phyloP scores from a whole-genome alignment of 2,888 invertebrate species.

The Oscheius sp. region DNA sequence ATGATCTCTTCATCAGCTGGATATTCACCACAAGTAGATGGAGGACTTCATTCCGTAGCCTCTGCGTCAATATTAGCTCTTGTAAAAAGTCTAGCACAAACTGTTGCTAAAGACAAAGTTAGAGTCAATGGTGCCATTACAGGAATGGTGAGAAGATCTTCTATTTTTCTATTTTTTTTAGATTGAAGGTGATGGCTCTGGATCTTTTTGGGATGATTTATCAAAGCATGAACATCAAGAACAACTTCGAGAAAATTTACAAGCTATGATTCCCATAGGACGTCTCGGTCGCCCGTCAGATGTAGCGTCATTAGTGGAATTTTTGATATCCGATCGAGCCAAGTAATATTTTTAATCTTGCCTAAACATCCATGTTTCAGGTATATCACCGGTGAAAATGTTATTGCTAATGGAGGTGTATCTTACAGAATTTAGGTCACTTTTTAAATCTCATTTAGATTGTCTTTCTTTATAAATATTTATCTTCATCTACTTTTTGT shows the following conservation, averaged over 20 bases:
- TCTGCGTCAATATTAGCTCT: constrained; percentile 58
- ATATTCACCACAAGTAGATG: constrained; percentile 61
- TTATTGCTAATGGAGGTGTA: constrained; percentile 65
- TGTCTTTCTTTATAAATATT: constrained; percentile 9
- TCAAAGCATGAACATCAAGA: constrained; percentile 43
- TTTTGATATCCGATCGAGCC: constrained; percentile 58
- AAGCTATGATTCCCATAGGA: constrained; percentile 65
- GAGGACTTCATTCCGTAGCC: constrained; percentile 64
- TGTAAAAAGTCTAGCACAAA: constrained; percentile 48
- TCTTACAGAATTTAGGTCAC: constrained; percentile 55
- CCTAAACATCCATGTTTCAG: constrained; percentile 30
- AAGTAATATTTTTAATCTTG: constrained; percentile 31
- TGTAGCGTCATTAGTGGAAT: constrained; percentile 60
- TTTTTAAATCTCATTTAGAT: not conserved
- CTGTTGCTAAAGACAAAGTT: constrained; percentile 48
- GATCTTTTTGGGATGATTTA: constrained; percentile 60
- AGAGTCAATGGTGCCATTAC: constrained; percentile 61
- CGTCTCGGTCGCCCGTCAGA: constrained; percentile 59
- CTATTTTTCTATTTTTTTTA: not conserved
- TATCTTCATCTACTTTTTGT: not conserved
- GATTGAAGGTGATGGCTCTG: constrained; percentile 57
- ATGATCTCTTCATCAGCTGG: constrained; percentile 54
- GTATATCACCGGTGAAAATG: constrained; percentile 68
- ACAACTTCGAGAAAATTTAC: constrained; percentile 21
- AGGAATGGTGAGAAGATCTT: constrained; percentile 54